Evolutionary conservation across 2,888 invertebrate species (phyloP).

Genomic region (Lissocephala sabroskyi): DNA sequence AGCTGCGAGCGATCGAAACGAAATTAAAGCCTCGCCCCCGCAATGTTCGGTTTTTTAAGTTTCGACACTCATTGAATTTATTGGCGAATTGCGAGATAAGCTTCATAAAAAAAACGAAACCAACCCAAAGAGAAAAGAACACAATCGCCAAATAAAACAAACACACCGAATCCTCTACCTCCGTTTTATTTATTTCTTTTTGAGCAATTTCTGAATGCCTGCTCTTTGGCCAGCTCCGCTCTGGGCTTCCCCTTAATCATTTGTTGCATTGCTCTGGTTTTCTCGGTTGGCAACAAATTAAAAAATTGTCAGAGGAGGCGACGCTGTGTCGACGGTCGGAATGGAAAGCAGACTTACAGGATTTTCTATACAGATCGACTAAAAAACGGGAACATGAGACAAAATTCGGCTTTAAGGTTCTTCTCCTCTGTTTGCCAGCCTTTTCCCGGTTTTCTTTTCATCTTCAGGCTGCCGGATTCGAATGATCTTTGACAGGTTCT

Average conservation of each 20-base stretch:
- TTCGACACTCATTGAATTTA: conserved; percentile 32
- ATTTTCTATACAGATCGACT: no score
- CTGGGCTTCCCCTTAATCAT: no score
- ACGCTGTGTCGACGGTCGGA: no score
- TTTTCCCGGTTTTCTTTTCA: no score
- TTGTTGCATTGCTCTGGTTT: no score
- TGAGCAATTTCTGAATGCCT: conserved; percentile 16
- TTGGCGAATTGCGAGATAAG: conserved; percentile 28
- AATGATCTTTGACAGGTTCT: no score
- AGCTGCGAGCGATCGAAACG: conserved; percentile 2
- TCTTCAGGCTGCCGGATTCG: no score
- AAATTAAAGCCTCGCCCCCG: conserved; percentile 30
- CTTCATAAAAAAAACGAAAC: conserved; percentile 28
- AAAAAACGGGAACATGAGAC: no score
- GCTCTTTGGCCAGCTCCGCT: background rate
- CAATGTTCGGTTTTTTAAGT: conserved; percentile 26
- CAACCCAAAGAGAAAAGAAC: background rate
- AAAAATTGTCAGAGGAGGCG: conserved; percentile 55
- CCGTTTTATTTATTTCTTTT: conserved; percentile 51
- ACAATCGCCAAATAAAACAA: conserved; percentile 26
- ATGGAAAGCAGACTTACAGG: no score
- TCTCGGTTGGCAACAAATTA: conserved; percentile 51
- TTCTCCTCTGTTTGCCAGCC: no score
- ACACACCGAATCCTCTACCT: conserved; percentile 14
- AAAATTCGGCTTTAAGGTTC: no score